Evolutionary conservation across 2,888 invertebrate genomes (phyloP).

Genomic region (Pristionchus exspectatus): DNA sequence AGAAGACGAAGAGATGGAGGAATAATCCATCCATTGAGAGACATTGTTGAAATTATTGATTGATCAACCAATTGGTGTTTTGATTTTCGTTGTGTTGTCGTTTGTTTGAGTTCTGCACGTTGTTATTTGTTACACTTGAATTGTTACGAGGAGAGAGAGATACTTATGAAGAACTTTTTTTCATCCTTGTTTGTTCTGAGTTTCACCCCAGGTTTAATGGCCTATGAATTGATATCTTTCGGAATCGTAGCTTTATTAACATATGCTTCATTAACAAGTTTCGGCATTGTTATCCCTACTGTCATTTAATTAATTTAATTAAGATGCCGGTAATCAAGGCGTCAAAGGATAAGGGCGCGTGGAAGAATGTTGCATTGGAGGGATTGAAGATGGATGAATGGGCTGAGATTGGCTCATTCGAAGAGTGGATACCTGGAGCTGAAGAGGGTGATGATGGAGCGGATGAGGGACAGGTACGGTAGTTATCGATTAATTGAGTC

Average conservation of each 20-base stretch:
- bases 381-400: constrained; percentile 45
- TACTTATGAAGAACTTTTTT: constrained; percentile 19
- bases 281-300: neutral
- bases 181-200: neutral
- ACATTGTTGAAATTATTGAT: constrained; percentile 15
- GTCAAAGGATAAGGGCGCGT: constrained; percentile 38
- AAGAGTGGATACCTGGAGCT: constrained; percentile 59
- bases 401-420: constrained; percentile 62
- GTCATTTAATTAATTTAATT: neutral
- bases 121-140: constrained; percentile 46
- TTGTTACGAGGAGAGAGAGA: constrained; percentile 46
- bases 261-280: neutral
- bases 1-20: constrained; percentile 40
- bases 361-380: constrained; percentile 40
- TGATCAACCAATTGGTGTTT: constrained; percentile 5
- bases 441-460: constrained; percentile 28
- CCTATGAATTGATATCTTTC: neutral
- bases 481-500: neutral
- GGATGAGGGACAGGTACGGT: constrained; percentile 26
- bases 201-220: constrained; percentile 3
- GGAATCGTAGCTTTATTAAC: neutral
- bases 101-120: constrained; percentile 28
- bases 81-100: constrained; percentile 33
- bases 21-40: neutral
- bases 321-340: constrained; percentile 39